These are phyloP conservation scores for Formica aserva DNA, from an alignment of 2,888 invertebrate species.

Conservation along the genomic window DNA sequence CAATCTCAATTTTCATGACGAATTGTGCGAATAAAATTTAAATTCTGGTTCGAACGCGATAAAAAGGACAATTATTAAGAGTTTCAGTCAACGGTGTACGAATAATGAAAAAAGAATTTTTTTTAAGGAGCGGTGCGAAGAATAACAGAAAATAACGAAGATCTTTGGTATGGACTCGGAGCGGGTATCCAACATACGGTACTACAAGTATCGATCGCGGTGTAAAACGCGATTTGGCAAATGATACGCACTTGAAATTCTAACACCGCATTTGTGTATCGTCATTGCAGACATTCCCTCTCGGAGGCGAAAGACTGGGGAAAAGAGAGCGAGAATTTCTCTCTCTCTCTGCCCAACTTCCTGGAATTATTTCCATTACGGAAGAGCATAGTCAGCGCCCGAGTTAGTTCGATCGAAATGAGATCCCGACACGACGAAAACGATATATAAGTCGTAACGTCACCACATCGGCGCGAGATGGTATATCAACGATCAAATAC, in stretches of 20 bases:
- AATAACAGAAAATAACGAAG: conserved; percentile 16
- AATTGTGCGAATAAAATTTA: conserved; percentile 6
- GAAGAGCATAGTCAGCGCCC: conserved; percentile 8
- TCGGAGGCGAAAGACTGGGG: neutral
- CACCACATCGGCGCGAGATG: neutral
- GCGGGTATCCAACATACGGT: neutral
- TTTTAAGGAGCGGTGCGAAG: neutral
- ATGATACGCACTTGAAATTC: neutral
- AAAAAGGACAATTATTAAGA: neutral
- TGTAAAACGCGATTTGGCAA: neutral
- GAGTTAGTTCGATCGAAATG: neutral
- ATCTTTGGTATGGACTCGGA: neutral
- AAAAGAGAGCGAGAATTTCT: neutral
- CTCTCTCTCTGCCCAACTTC: no score
- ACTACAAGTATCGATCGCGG: conserved; percentile 13
- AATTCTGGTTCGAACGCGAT: neutral
- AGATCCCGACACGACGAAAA: neutral
- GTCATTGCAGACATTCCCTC: neutral
- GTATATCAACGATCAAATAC: neutral
- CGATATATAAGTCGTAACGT: neutral
- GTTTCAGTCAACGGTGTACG: neutral
- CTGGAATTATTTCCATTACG: conserved; percentile 24
- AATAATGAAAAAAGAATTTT: conserved; percentile 9
- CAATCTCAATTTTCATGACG: neutral
- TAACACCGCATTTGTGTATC: neutral